Percentiles rank a stretch among this genome's conserved stretches.
These are phyloP conservation scores for Drosophila ambigua DNA, from an alignment of 1,140 invertebrate species.

Conservation along the genomic window DNA sequence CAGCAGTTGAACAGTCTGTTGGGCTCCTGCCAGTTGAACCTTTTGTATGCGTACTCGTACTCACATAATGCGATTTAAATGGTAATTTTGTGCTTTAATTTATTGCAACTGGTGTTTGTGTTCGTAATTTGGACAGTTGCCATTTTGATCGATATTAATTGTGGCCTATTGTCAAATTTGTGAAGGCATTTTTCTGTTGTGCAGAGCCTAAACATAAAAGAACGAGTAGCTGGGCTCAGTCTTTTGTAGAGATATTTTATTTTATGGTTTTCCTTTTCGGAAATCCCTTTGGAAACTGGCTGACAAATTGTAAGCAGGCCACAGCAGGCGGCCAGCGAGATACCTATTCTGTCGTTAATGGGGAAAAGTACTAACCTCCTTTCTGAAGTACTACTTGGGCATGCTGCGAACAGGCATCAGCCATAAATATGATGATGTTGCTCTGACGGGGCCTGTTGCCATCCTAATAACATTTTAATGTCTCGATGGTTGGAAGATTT, in stretches of 20 bases:
- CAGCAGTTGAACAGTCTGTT: too few species aligned
- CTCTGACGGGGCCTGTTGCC: slow-evolving; percentile 5
- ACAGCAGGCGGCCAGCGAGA: too few species aligned
- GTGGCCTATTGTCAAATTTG: too few species aligned
- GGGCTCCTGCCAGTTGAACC: not conserved
- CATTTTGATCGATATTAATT: too few species aligned
- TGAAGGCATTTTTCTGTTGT: too few species aligned
- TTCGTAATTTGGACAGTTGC: slow-evolving; percentile 17
- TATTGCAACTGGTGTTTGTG: slow-evolving; percentile 12
- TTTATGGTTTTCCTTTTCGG: too few species aligned
- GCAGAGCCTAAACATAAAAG: too few species aligned
- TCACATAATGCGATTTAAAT: slow-evolving; percentile 57
- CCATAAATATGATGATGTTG: slow-evolving; percentile 49
- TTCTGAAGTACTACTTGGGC: slow-evolving; percentile 21
- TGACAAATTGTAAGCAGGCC: too few species aligned
- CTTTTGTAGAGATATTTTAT: too few species aligned
- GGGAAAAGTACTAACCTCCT: slow-evolving; percentile 15
- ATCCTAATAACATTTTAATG: slow-evolving; percentile 68
- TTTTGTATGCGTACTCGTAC: slow-evolving; percentile 16
- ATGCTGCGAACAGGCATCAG: slow-evolving; percentile 35
- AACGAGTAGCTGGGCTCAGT: too few species aligned
- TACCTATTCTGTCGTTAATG: slow-evolving; percentile 28
- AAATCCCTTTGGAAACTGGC: too few species aligned
- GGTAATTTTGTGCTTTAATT: slow-evolving; percentile 44
- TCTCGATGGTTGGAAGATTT: not conserved